These are phyloP conservation scores for Forbesichthys agassizii DNA, from an alignment of 2,113 vertebrate genomes.

Conservation along the genomic window DNA sequence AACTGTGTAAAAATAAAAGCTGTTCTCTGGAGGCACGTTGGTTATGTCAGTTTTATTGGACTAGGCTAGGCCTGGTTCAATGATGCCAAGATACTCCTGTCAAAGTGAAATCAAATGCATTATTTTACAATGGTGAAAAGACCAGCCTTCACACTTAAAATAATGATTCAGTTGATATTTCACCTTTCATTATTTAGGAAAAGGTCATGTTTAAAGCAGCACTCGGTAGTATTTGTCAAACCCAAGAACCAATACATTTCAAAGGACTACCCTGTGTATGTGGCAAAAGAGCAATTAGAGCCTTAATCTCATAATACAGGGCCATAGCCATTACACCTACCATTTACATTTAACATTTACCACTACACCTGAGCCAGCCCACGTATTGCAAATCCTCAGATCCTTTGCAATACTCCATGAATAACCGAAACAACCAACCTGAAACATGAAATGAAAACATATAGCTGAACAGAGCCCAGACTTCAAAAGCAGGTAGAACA, in stretches of 20 bases:
- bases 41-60: no score
- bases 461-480: not conserved
- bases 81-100: no score
- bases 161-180: slow-evolving; percentile 28
- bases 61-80: no score
- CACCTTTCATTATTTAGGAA: not conserved
- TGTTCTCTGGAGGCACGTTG: no score
- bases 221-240: not conserved
- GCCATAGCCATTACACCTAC: not conserved
- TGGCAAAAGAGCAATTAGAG: slow-evolving; percentile 1
- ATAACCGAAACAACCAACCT: not conserved
- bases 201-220: slow-evolving; percentile 1
- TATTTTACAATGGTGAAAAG: no score
- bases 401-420: not conserved
- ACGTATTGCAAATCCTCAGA: not conserved
- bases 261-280: slow-evolving; percentile 1
- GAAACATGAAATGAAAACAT: not conserved
- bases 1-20: no score
- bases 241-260: not conserved
- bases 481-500: not conserved
- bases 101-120: no score
- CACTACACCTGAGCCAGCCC: not conserved
- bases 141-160: not conserved
- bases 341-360: no score
- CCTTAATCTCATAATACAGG: slow-evolving; percentile 13